A percentile compares a stretch with the other conserved stretches of the same genome.
Evolutionary conservation across 2,113 vertebrate genomes (phyloP).

Genomic region (Plectropomus leopardus): DNA sequence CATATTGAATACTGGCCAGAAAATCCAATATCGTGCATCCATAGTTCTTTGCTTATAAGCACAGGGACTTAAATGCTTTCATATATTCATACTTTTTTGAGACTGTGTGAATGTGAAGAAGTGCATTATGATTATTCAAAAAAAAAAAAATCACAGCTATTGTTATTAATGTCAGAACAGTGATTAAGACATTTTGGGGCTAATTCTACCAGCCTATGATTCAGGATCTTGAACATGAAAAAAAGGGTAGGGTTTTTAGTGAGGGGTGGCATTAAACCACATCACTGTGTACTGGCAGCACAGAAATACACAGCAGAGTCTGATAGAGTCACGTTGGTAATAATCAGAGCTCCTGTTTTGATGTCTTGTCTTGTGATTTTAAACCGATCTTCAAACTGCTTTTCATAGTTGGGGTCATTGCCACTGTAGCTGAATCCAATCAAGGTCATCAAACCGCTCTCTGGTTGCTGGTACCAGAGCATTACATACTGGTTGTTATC

Average conservation of each 20-base stretch:
- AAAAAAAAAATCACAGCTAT: no score
- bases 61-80: background rate
- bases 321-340: conserved; percentile 15
- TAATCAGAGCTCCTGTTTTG: conserved; percentile 54
- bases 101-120: background rate
- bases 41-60: no score
- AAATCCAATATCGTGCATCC: no score
- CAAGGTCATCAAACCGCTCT: conserved; percentile 34
- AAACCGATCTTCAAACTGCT: conserved; percentile 37
- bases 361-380: conserved; percentile 1
- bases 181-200: background rate
- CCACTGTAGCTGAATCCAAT: conserved; percentile 50
- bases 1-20: no score
- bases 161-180: background rate
- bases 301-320: conserved; percentile 81
- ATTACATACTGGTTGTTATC: conserved; percentile 1
- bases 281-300: conserved; percentile 78
- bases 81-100: background rate
- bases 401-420: background rate
- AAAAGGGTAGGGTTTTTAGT: conserved; percentile 44
- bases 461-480: conserved; percentile 69
- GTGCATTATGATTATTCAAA: background rate
- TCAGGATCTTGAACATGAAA: background rate
- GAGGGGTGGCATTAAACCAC: conserved; percentile 35
- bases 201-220: background rate